Evolutionary conservation across 2,797 vertebrate genomes (phyloP).

Genomic region (Anniella stebbinsi): DNA sequence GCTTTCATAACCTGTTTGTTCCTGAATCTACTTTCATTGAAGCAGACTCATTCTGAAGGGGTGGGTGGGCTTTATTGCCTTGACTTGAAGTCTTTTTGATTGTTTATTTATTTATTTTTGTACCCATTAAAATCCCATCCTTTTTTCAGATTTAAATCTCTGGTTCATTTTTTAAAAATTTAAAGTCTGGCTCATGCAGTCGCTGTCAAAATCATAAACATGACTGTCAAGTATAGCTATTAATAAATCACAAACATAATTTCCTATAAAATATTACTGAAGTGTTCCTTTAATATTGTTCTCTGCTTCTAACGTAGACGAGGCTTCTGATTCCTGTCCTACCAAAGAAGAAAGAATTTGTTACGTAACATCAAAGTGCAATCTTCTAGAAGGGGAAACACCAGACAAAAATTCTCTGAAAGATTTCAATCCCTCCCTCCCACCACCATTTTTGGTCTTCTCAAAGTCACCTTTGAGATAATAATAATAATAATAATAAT

Average conservation of each 20-base stretch:
- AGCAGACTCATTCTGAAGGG: not conserved
- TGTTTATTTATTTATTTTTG: not conserved
- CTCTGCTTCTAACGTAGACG: not conserved
- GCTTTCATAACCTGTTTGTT: not conserved
- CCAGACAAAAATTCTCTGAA: not conserved
- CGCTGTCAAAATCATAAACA: not conserved
- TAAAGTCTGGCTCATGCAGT: not conserved
- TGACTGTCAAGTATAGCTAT: constrained; percentile 1
- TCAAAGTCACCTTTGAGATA: constrained; percentile 19
- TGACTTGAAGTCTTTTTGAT: not conserved
- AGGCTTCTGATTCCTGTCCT: not conserved
- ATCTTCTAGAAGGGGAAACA: not conserved
- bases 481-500: too few relatives aligned
- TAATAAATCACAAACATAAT: constrained; percentile 43
- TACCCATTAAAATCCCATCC: constrained; percentile 13
- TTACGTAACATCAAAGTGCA: constrained; percentile 27
- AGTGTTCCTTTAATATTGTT: constrained; percentile 2
- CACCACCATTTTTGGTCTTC: too few relatives aligned
- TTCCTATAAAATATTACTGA: constrained; percentile 23
- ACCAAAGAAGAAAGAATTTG: constrained; percentile 8
- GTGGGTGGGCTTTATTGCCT: not conserved
- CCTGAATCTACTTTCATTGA: not conserved
- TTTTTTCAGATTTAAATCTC: not conserved
- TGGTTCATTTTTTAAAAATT: not conserved
- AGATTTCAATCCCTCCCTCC: not conserved